Evolutionary conservation across 2,113 vertebrate genomes (phyloP), one percentile per base, ranked within the genome.

Genomic region (Montifringilla adamsi): DNA sequence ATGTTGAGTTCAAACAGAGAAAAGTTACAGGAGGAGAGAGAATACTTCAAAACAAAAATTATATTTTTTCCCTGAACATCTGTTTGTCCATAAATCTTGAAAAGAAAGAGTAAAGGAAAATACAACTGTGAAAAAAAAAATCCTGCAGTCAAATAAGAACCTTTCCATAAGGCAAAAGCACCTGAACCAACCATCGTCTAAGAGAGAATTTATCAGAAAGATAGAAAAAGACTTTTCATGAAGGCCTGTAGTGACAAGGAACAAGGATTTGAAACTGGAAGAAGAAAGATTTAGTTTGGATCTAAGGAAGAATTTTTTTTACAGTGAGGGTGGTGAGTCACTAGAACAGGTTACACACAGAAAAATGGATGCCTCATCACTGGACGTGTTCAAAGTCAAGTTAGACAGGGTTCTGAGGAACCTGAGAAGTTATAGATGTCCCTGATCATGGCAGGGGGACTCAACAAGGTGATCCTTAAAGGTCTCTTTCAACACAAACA

Each of bases 41-140:
- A 89, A 75, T 56, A 92, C 53, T 96, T 93, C 30, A 46, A 72
- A 93, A 89, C 43, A 89, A 84, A 84, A 79, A 94, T 19, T 47
- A 23, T 74, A 53, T 64, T 59, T 78, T 44, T 1, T 6, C 77
- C 52, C 78, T 58, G 33, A 64, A 35, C 31, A 68, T 91, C 85
- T 96, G 50, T 33, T 41, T 83, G 91, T 80, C 37, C 79, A 88
- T 56, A 94, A 93, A 96, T 67, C 17, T 53, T 31, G 31, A 87
- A 80, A 93, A 69, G 46, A 90, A 53, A 86, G 21, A 76, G 43
- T 44, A 94, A 89, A 88, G 35, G 5, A 89, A 91, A 93, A 87
- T 33, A 59, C 33, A 39, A 60, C 15, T 6, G 17, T 56, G 16
- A 69, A 41, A 43, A 58, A 80, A 24, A 80, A 41, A 39, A 31